Base-by-base conservation (phyloP, 2,888 invertebrate genomes). In the Ophion costatus region DNA sequence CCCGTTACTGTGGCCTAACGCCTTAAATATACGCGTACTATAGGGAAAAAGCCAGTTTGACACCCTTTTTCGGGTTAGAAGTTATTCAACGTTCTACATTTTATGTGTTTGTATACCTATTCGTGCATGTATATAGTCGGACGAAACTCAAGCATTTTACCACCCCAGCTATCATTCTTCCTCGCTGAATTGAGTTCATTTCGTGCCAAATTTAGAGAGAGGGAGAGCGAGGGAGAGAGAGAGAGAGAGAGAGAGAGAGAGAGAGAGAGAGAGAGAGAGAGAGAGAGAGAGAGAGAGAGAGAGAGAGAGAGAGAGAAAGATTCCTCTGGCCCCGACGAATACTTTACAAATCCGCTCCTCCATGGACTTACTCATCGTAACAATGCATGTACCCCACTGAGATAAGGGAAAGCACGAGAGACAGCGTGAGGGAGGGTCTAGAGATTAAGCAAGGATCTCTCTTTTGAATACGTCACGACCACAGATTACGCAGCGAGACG, bases 401-500 rank as follows among this genome's bases (percentile, higher is more conserved):
- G 73, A 66, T 17, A n/a, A 66, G 33, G 61, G 61, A 57, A 57
- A 66, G 63, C 24, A 69, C 42, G 79, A 75, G 71, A 61, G 74
- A 73, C 24, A 64, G 64, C 14, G 9, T 59, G 64, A 57, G 42
- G 67, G 70, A 51, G 75, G 24, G 64, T 76, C 79, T 38, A 61
- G 70, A 81, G 84, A 84, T 84, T 80, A 84, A 84, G 75, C 71
- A 71, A 24, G 78, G 71, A 71, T 79, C 64, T 75, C 59, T 71
- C 76, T 82, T 82, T 82, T 71, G 71, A 76, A 82, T 82, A 85
- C 80, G 82, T 85, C 84, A 84, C 11, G 81, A 78, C 66, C 84
- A 69, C 75, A 45, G 75, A 82, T 75, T 82, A 69, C 64, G 51
- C 84, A 59, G 56, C 42, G 64, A 71, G 61, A 71, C 66, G 33